Evolutionary conservation across 2,113 vertebrate species (phyloP).

Genomic region (Amblyornis subalaris): DNA sequence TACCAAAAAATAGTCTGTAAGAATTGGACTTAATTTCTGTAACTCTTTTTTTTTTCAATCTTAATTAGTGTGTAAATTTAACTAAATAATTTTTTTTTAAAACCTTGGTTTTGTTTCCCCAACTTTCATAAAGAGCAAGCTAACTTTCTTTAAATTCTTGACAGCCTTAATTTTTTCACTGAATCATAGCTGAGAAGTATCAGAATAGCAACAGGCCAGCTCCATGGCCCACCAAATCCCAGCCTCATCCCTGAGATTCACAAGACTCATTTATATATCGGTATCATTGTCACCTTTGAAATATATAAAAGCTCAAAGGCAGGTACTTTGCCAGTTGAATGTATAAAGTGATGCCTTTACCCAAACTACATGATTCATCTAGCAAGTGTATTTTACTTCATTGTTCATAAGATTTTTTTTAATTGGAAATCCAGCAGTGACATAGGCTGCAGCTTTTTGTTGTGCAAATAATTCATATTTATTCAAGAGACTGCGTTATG

Average conservation of each 20-base stretch:
- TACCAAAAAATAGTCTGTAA: neutral
- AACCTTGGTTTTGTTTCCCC: neutral
- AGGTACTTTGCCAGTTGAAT: neutral
- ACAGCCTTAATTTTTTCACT: neutral
- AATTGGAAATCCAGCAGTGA: neutral
- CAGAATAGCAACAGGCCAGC: neutral
- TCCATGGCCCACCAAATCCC: neutral
- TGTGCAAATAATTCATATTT: neutral
- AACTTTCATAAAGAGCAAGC: neutral
- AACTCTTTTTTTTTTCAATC: neutral
- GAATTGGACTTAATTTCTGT: neutral
- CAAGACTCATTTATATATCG: neutral
- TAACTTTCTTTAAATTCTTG: neutral
- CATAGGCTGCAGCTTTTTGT: neutral
- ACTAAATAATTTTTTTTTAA: neutral
- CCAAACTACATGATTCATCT: neutral
- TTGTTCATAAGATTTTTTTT: neutral
- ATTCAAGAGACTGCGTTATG: neutral
- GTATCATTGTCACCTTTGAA: neutral
- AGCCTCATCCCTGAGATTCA: neutral
- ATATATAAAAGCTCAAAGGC: neutral
- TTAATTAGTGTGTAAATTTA: neutral
- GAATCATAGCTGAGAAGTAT: neutral
- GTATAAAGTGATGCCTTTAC: neutral
- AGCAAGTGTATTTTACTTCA: neutral